Evolutionary conservation across 2,888 invertebrate genomes (phyloP), one percentile per base, ranked within the genome.

Genomic region (Thymelicus acteon): DNA sequence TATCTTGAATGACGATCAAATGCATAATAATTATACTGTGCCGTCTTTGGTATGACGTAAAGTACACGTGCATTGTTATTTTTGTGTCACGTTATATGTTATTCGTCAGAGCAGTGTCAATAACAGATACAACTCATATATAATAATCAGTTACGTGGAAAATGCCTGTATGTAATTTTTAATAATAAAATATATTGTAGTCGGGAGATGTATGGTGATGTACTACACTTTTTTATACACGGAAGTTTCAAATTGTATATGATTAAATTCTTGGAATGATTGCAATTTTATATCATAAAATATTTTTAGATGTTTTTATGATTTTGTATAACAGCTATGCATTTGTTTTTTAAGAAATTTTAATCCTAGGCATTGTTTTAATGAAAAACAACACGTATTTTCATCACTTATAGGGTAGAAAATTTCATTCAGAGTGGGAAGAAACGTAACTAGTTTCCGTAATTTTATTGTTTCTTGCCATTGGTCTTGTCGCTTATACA

Each of bases 1-100:
- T 69, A 64, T 69, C 69, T 63, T n/a, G 49, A 39, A 47, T 37
- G 68, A 69, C 63, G 69, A 69, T 69, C 69, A 58, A 58, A 62
- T 69, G 57, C 62, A 69, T 69, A 63, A 69, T 69, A 63, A 69
- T 63, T 63, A 39, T 62, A 63, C 49, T 69, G 57, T 48, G 19
- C 19, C 47, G 54, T 57, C 48, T 48, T 68, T 24, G 15, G 37
- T 15, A 63, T 69, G 62, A 69, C 63, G 69, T 69, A 63, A 63
- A 58, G 31, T 62, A 37, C 44, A 39, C 57, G 60, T 37, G 63
- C 63, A 69, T 48, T 62, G 19, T 62, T 69, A 48, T 62, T 69
- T 67, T 31, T 15, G 12, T 62, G n/a, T 68, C 52, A 37, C 12
- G 39, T 13, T n/a, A 13, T 61, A 62, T n/a, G n/a, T 15, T 57